Evolutionary conservation across 2,888 invertebrate species (phyloP).

Genomic region (Ernsta delagoae): DNA sequence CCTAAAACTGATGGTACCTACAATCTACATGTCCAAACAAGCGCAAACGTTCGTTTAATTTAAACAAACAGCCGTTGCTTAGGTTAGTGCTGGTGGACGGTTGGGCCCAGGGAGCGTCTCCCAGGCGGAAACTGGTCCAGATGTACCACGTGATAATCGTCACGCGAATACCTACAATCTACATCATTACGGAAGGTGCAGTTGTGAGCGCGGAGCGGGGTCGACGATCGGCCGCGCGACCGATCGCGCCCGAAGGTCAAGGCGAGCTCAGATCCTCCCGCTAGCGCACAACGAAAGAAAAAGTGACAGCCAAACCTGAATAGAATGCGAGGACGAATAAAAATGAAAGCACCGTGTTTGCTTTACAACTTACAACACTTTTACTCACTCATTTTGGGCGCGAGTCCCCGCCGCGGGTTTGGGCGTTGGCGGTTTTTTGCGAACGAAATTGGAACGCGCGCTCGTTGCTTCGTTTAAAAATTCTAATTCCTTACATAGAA

Average conservation of each 20-base stretch:
- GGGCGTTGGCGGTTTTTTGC: constrained; percentile 1
- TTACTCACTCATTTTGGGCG: constrained; percentile 29
- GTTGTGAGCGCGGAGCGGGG: constrained; percentile 54
- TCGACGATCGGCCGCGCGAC: constrained; percentile 78
- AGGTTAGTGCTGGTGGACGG: background rate
- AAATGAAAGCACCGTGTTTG: constrained; percentile 74
- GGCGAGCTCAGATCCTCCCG: constrained; percentile 54
- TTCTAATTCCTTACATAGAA: too few relatives aligned
- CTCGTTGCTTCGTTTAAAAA: too few relatives aligned
- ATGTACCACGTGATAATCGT: constrained; percentile 32
- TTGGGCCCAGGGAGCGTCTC: constrained; percentile 5
- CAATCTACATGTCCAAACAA: background rate
- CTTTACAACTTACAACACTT: constrained; percentile 36
- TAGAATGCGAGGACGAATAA: constrained; percentile 79
- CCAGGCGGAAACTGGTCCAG: constrained; percentile 23
- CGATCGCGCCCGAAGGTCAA: constrained; percentile 80
- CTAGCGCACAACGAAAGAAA: constrained; percentile 73
- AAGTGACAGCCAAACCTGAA: constrained; percentile 83
- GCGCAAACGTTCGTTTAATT: constrained; percentile 3
- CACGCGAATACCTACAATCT: constrained; percentile 29
- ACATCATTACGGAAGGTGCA: constrained; percentile 46
- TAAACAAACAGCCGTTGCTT: background rate
- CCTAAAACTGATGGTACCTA: background rate
- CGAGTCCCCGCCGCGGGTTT: background rate
- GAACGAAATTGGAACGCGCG: background rate